Base-by-base conservation (phyloP, 2,113 vertebrate genomes). In the Triplophysa rosa region DNA sequence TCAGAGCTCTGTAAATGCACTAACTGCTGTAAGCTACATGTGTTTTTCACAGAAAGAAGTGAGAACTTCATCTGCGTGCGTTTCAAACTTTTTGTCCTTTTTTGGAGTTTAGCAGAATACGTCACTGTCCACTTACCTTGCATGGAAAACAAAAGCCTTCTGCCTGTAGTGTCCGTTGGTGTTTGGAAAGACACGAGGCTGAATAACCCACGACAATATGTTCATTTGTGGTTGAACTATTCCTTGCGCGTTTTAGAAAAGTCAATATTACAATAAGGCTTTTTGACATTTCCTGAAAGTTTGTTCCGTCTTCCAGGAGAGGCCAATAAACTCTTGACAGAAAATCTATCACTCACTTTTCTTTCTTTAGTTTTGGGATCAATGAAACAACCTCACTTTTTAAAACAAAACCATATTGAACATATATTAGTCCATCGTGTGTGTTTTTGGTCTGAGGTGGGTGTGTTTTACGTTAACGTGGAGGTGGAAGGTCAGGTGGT, bases 401-500 rank as follows among this genome's bases (percentile, higher is more conserved):
- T 9, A 61, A 61, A 61, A 47, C 14, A 26, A 45, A 62, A 47
- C 3, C n/a, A 49, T 68, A 26, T 26, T 52, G 0, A 14, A 69
- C 29, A 29, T 29, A 29, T 29, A 4, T 4, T 4, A 29, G 45
- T 42, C 10, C 10, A 42, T 17, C 49, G 23, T 79, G 80, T 77
- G 69, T 29, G 66, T 29, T 47, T 40, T 67, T 26, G 61, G 10
- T 69, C 65, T 69, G 70, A 58, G 72, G 8, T 77, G 13, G 26
- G 37, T 70, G 59, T 66, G 29, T 63, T 75, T 52, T 58, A 16
- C 47, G 17, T 54, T 80, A 37, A 77, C 67, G 10, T 19, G 13
- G 7, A 19, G 70, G 59, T 80, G 67, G 26, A 54, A 52, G 47
- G 26, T 62, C 24, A 2, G 14, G 54, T 33, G 82, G 58, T 79